Evolutionary conservation across 1,140 invertebrate genomes (phyloP).

Genomic region (Eurosta solidaginis): DNA sequence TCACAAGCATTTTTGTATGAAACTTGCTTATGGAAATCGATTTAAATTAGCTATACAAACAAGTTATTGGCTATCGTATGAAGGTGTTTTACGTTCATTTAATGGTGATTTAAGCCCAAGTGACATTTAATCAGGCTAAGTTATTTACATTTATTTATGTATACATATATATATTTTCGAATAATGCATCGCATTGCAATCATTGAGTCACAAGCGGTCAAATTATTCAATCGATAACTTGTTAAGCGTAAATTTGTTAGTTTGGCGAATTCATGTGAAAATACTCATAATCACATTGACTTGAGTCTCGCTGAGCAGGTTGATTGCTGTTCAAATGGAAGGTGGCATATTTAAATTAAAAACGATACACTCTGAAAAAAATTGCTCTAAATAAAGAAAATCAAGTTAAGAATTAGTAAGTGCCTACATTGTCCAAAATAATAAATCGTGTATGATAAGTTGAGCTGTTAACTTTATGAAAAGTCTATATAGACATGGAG

Average conservation of each 20-base stretch:
- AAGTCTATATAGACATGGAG: no score
- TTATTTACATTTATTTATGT: background rate
- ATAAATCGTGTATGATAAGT: no score
- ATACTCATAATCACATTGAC: conserved; percentile 14
- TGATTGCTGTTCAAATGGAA: background rate
- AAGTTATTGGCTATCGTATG: background rate
- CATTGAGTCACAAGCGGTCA: background rate
- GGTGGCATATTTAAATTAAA: conserved; percentile 13
- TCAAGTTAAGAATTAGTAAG: no score
- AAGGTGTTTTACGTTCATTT: conserved; percentile 18
- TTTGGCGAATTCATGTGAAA: conserved; percentile 12
- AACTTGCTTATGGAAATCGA: background rate
- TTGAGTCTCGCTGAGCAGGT: background rate
- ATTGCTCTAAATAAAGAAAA: no score
- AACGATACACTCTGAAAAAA: no score
- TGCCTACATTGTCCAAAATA: no score
- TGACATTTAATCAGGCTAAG: background rate
- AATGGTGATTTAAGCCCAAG: background rate
- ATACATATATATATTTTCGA: no score
- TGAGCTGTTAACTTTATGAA: no score
- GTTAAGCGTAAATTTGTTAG: conserved; percentile 18
- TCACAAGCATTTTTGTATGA: background rate
- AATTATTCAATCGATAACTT: background rate
- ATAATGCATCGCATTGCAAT: no score
- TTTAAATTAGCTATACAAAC: background rate